Evolutionary conservation across 2,888 invertebrate genomes (phyloP), one percentile per base, ranked within the genome.

Genomic region (Aspidapion aeneum): DNA sequence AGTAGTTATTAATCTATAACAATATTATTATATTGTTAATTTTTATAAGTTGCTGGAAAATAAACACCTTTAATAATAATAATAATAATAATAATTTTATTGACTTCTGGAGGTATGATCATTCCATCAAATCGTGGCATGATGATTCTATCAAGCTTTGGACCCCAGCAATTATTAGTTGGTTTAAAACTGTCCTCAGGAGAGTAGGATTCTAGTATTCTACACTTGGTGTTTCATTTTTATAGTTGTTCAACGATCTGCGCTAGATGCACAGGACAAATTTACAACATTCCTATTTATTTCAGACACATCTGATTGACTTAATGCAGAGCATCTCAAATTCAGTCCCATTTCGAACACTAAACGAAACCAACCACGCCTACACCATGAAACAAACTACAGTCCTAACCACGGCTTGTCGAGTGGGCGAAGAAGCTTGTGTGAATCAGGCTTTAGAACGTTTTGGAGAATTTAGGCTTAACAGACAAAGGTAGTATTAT

Each of bases 71-170:
- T n/a, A n/a, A n/a, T n/a, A n/a, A n/a, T n/a, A n/a, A n/a, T n/a
- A n/a, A n/a, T n/a, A n/a, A n/a, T n/a, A n/a, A n/a, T n/a, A n/a
- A n/a, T n/a, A n/a, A 83, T 18, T 82, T 90, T 18, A 80, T 89
- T 0, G 82, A 84, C 1, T 94, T 92, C 80, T 80, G 94, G 64
- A 78, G 80, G 59, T 79, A 83, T 18, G n/a, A n/a, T n/a, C n/a
- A n/a, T n/a, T n/a, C n/a, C n/a, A n/a, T n/a, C n/a, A n/a, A n/a
- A n/a, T n/a, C n/a, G n/a, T n/a, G n/a, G n/a, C n/a, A n/a, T n/a
- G 90, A 91, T 75, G 82, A 78, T 0, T 84, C 87, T 16, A 91
- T 90, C 71, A 80, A 89, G 2, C 91, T 94, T 0, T 94, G 93
- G 93, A 82, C 83, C 1, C 82, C 90, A 0, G 89, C 89, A 7